A percentile compares a stretch with the other conserved stretches of the same genome.
phyloP scores from a whole-genome alignment of 30 jellyfish, hydroid and myxozoan species.

The Nemopilema nomurai region DNA sequence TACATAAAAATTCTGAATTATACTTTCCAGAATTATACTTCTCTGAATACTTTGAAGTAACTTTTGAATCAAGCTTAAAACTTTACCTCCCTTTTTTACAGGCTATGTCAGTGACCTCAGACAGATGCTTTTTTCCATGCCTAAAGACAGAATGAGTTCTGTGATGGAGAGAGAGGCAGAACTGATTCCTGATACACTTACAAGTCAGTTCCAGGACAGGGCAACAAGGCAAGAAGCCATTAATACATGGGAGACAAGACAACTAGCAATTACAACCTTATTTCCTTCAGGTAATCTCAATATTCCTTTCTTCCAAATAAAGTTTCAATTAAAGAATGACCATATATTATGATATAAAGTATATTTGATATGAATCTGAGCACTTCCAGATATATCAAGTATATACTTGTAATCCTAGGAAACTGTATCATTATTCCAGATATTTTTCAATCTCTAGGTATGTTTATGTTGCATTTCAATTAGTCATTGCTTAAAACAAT shows the following conservation, averaged over 20 bases:
- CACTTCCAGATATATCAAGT: neutral
- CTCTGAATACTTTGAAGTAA: neutral
- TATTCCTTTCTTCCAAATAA: slow-evolving; percentile 5
- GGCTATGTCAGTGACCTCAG: slow-evolving; percentile 22
- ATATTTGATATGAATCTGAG: neutral
- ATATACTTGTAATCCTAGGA: slow-evolving; percentile 2
- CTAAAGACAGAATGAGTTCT: slow-evolving; percentile 15
- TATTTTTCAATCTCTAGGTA: neutral
- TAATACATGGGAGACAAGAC: slow-evolving; percentile 12
- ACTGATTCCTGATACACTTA: slow-evolving; percentile 11
- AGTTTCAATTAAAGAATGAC: slow-evolving; percentile 4
- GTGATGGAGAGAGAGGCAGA: slow-evolving; percentile 16
- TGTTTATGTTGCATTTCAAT: neutral
- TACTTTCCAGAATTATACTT: neutral
- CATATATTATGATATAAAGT: neutral
- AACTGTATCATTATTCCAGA: neutral
- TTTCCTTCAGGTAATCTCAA: slow-evolving; percentile 29
- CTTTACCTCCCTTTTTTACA: slow-evolving; percentile 4
- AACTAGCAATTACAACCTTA: slow-evolving; percentile 5
- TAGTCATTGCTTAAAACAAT: neutral
- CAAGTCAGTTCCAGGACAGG: slow-evolving; percentile 12
- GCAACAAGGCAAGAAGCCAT: slow-evolving; percentile 20
- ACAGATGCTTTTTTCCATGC: neutral
- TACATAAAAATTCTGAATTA: neutral
- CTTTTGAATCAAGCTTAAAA: slow-evolving; percentile 4